Percentiles rank a stretch among this genome's conserved stretches.
phyloP scores from a whole-genome alignment of 2,888 invertebrate species.

The Stenoptilia bipunctidactyla region DNA sequence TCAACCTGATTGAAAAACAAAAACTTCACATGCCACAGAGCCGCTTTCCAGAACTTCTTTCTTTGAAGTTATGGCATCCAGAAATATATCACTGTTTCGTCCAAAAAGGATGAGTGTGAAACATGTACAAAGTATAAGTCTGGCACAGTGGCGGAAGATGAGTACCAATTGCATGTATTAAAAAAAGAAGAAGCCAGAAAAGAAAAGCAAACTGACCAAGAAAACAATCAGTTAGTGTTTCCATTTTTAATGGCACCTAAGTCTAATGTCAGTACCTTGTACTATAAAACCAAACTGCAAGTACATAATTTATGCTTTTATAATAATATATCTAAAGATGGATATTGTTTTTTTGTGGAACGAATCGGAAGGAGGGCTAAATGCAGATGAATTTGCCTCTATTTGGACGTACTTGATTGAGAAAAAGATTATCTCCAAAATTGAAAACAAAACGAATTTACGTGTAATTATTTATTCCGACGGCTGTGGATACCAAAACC shows the following conservation, averaged over 20 bases:
- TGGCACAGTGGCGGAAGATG: slow-evolving; percentile 2
- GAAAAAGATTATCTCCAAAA: too few relatives aligned
- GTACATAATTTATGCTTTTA: slow-evolving; percentile 11
- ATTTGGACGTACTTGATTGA: slow-evolving; percentile 4
- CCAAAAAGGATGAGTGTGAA: slow-evolving; percentile 2
- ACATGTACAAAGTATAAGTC: slow-evolving; percentile 6
- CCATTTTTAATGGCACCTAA: slow-evolving; percentile 10
- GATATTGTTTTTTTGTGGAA: slow-evolving; percentile 14
- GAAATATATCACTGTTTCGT: slow-evolving; percentile 3
- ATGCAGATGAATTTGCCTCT: slow-evolving; percentile 14
- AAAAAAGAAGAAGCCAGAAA: slow-evolving; percentile 12
- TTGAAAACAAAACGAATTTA: too few relatives aligned
- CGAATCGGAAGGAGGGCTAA: slow-evolving; percentile 13
- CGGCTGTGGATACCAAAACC: too few relatives aligned
- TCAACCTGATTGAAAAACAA: slow-evolving; percentile 6
- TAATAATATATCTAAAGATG: slow-evolving; percentile 13
- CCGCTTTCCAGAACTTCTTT: slow-evolving; percentile 4
- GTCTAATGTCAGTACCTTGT: slow-evolving; percentile 10
- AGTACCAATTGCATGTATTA: neutral
- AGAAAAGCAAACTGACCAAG: slow-evolving; percentile 13
- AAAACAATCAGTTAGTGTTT: slow-evolving; percentile 7
- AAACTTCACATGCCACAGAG: neutral
- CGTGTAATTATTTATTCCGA: too few relatives aligned
- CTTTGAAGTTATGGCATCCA: slow-evolving; percentile 3
- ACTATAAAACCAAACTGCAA: slow-evolving; percentile 15